Evolutionary conservation across 1,140 invertebrate species (phyloP).

Genomic region (Magallana ariakensis): DNA sequence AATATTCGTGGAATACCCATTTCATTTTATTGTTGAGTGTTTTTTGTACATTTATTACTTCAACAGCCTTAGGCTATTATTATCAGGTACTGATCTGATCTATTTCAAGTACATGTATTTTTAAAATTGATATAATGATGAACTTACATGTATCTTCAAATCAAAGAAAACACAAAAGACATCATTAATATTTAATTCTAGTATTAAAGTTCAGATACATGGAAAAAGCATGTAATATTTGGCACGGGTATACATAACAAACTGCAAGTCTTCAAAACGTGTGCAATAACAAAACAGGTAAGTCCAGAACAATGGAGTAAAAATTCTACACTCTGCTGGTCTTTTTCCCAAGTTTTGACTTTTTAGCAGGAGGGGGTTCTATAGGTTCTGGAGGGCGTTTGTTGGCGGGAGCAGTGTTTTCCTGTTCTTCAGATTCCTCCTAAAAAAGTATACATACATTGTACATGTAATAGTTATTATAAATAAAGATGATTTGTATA

Average conservation of each 20-base stretch:
- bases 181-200: neutral
- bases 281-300: neutral
- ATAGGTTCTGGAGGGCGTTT: neutral
- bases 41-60: no score
- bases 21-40: no score
- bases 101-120: no score
- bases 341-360: slow-evolving; percentile 16
- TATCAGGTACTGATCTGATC: no score
- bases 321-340: neutral
- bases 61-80: no score
- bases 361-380: neutral
- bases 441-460: neutral
- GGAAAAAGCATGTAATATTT: neutral
- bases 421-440: neutral
- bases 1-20: no score
- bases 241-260: neutral
- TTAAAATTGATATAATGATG: no score
- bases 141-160: no score
- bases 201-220: neutral
- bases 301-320: neutral
- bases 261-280: neutral
- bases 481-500: no score
- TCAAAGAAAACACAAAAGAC: neutral
- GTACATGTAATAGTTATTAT: neutral
- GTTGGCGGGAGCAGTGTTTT: neutral